Conservation (phyloP, 2,113 vertebrate genomes). For the Heptranchias perlo region DNA sequence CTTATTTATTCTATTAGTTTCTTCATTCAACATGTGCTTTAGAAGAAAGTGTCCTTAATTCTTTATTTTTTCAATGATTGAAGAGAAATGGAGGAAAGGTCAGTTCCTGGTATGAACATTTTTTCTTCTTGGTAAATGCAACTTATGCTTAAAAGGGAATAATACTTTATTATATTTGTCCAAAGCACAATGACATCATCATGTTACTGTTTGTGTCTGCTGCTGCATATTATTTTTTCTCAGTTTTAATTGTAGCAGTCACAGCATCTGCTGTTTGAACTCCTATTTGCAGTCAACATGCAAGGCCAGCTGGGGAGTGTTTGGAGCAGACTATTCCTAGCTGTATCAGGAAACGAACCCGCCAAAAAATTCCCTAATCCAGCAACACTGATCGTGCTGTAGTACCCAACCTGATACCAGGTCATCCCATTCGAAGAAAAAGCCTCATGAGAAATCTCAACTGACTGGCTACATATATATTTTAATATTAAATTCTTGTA, state of each 20-base stretch:
- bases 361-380: background rate
- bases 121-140: background rate
- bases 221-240: background rate
- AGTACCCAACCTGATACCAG: background rate
- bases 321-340: background rate
- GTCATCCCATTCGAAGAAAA: background rate
- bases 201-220: background rate
- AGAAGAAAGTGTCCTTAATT: background rate
- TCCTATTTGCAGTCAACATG: background rate
- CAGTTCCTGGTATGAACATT: no score
- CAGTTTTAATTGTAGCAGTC: background rate
- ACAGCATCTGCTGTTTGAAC: background rate
- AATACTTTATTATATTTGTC: background rate
- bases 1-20: background rate
- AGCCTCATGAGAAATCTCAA: background rate
- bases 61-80: background rate
- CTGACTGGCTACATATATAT: background rate
- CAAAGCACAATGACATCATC: background rate
- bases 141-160: background rate
- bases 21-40: background rate
- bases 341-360: background rate
- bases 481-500: constrained; percentile 16
- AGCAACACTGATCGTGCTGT: background rate
- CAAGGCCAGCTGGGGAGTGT: background rate
- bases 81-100: background rate